Conservation (phyloP, 2,797 vertebrate species). For the Acomys russatus region DNA sequence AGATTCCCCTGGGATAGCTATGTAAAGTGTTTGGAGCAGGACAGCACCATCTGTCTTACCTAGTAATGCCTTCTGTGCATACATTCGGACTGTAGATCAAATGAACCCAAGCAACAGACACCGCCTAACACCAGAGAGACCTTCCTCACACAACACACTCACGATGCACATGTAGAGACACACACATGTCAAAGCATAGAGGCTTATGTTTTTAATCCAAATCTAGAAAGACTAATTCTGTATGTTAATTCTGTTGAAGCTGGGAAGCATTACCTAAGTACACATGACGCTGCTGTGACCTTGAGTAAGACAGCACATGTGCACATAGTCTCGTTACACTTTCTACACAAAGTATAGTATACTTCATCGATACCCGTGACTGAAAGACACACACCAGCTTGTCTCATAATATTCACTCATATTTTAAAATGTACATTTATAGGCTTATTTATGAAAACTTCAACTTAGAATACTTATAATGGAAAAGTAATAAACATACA, state of each 20-base stretch:
- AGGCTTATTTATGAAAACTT: slow-evolving; percentile 35
- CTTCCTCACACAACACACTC: not conserved
- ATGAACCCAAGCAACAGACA: not conserved
- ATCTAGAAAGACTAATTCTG: not conserved
- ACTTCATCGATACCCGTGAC: not conserved
- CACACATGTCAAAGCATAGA: not conserved
- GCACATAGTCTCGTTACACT: not conserved
- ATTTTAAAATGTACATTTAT: not conserved
- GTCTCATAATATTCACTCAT: not conserved
- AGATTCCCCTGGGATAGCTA: accelerated
- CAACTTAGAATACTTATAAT: not conserved
- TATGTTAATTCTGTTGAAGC: not conserved
- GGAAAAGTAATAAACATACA: not conserved
- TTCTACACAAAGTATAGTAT: not conserved
- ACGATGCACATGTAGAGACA: not conserved
- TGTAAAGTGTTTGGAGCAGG: not conserved
- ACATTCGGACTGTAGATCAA: not conserved
- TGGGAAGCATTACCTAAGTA: not conserved
- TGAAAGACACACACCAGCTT: not conserved
- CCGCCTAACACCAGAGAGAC: not conserved
- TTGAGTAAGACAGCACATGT: not conserved
- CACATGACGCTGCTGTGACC: not conserved
- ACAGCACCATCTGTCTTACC: not conserved
- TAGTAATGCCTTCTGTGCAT: not conserved
- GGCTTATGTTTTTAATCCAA: not conserved